Evolutionary conservation across 2,797 vertebrate species (phyloP).

Genomic region (Denticeps clupeoides): DNA sequence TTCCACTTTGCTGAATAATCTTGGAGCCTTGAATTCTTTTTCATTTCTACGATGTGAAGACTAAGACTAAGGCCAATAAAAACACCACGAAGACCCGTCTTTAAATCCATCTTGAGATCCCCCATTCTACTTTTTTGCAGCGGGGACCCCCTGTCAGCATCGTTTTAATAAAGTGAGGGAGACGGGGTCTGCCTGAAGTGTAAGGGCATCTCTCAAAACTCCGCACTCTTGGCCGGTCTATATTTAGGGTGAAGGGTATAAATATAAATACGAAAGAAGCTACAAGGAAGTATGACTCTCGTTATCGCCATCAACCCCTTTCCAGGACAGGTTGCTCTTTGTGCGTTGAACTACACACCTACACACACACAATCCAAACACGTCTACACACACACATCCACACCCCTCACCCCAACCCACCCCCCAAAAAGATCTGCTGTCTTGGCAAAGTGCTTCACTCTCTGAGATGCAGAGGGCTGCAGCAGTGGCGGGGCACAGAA

Average conservation of each 20-base stretch:
- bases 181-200: too few relatives aligned
- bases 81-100: too few relatives aligned
- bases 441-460: slow-evolving; percentile 54
- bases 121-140: too few relatives aligned
- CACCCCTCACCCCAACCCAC: slow-evolving; percentile 9
- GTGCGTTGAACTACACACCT: background rate
- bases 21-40: too few relatives aligned
- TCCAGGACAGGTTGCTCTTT: background rate
- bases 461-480: slow-evolving; percentile 38
- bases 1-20: too few relatives aligned
- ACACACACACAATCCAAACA: background rate
- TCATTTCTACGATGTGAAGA: too few relatives aligned
- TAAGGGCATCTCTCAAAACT: slow-evolving; percentile 20
- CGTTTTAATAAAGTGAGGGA: too few relatives aligned
- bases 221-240: slow-evolving; percentile 44
- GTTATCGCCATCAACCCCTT: slow-evolving; percentile 39
- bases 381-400: slow-evolving; percentile 4
- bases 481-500: slow-evolving; percentile 8
- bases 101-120: too few relatives aligned
- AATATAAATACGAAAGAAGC: too few relatives aligned
- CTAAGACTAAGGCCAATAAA: too few relatives aligned
- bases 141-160: too few relatives aligned
- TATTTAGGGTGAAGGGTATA: slow-evolving; percentile 62
- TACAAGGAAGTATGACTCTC: slow-evolving; percentile 40
- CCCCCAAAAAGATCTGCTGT: slow-evolving; percentile 28